Base-by-base conservation (phyloP, 2,888 invertebrate genomes). In the Archaeoteleia sp. region DNA sequence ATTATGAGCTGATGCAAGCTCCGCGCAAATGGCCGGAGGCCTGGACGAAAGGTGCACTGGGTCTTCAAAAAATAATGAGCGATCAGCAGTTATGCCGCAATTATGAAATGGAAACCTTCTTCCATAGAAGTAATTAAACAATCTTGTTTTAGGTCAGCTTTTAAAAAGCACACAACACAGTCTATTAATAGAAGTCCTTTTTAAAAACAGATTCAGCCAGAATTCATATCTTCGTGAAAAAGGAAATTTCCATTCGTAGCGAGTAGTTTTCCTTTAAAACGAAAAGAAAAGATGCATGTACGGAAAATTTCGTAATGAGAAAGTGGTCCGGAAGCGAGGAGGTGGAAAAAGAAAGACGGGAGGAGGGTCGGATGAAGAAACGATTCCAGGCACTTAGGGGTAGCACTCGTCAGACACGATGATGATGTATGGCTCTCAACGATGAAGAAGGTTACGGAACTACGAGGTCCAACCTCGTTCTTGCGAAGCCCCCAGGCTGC, bases 391-490 rank as follows among this genome's bases (percentile, higher is more conserved):
- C 77, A 80, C 80, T 80, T 78, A 76, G 75, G 76, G 71, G 74
- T 62, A 67, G 53, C 70, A 70, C 75, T 74, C 76, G 75, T 75
- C 69, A 70, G 75, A 73, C 71, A 75, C 75, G 75, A 80, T 76
- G 78, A 80, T 80, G 80, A 80, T 78, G 78, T 78, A 80, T 78
- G 76, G 78, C 74, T 74, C 77, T 77, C 70, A 57, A 61, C 74
- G 76, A 75, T 71, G 67, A 57, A 72, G 65, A 65, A 71, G 55
- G 77, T 72, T 75, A 70, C 45, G 70, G 67, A 53, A 70, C 67
- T 72, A 45, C 55, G 43, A 43, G 53, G 46, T 71, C 73, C 72
- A 68, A 71, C 67, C 72, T 72, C 71, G 75, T 74, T 70, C 57
- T 70, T 60, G 27, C 35, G 39, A 67, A 70, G 70, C 69, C 72